Evolutionary conservation across 1,140 invertebrate species (phyloP).

Genomic region (Maniola jurtina): DNA sequence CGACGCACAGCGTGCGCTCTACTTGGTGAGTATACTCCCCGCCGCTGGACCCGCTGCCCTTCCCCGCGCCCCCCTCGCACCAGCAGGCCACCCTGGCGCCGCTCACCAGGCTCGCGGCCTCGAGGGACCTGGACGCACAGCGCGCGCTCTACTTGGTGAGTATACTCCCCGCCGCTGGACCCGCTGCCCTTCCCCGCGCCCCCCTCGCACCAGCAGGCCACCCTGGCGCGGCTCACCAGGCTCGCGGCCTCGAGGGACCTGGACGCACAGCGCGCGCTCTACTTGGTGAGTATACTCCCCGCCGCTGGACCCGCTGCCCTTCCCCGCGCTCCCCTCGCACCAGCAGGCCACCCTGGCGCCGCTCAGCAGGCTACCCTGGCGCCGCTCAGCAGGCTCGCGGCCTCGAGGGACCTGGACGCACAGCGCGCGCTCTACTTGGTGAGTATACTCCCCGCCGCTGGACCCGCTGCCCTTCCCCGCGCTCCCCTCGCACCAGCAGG

Average conservation of each 20-base stretch:
- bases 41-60: constrained; percentile 91
- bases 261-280: too few species aligned
- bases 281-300: not conserved
- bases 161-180: not conserved
- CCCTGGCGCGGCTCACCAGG: too few species aligned
- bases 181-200: too few species aligned
- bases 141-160: constrained; percentile 82
- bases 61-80: constrained; percentile 90
- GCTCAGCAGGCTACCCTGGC: too few species aligned
- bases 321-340: too few species aligned
- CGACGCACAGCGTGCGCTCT: constrained; percentile 84
- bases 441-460: constrained; percentile 94
- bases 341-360: too few species aligned
- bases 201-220: too few species aligned
- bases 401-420: too few species aligned
- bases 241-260: too few species aligned
- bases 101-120: constrained; percentile 79
- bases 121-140: constrained; percentile 88
- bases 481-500: too few species aligned
- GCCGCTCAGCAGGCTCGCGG: too few species aligned
- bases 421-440: constrained; percentile 70
- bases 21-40: constrained; percentile 86
- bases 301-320: too few species aligned
- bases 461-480: constrained; percentile 84
- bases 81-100: constrained; percentile 86